Conservation (phyloP, 2,888 invertebrate genomes). For the Dolichopus griseipennis region DNA sequence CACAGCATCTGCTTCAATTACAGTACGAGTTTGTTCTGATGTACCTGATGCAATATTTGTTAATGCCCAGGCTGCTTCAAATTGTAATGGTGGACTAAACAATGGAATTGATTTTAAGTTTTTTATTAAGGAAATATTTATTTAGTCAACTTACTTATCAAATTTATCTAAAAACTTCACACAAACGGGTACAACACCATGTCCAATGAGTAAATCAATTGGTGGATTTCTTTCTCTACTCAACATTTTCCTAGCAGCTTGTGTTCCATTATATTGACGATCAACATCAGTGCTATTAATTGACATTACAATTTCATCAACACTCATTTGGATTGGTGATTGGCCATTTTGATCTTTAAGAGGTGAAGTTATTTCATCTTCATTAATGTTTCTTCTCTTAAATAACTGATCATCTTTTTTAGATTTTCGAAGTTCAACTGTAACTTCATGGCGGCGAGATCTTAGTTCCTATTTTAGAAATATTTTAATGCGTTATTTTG, state of each 20-base stretch:
- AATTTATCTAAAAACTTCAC: slow-evolving; percentile 63
- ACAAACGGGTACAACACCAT: slow-evolving; percentile 75
- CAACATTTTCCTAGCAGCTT: slow-evolving; percentile 76
- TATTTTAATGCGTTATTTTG: too few relatives aligned
- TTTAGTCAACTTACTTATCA: slow-evolving; percentile 56
- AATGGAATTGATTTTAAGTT: slow-evolving; percentile 15
- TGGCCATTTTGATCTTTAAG: slow-evolving; percentile 45
- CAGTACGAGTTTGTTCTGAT: slow-evolving; percentile 78
- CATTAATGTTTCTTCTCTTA: slow-evolving; percentile 76
- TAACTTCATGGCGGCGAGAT: slow-evolving; percentile 77
- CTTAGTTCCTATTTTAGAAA: slow-evolving; percentile 50
- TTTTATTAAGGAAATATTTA: neutral
- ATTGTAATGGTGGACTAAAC: slow-evolving; percentile 70
- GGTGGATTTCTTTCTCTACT: slow-evolving; percentile 87
- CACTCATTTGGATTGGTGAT: slow-evolving; percentile 46
- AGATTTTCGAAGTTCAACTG: slow-evolving; percentile 84
- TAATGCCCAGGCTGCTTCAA: slow-evolving; percentile 95
- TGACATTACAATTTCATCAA: slow-evolving; percentile 64
- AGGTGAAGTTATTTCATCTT: slow-evolving; percentile 46
- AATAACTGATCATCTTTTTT: slow-evolving; percentile 88
- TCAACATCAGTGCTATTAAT: slow-evolving; percentile 58
- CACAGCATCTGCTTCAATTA: slow-evolving; percentile 77
- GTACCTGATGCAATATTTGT: slow-evolving; percentile 97
- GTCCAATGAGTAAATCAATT: slow-evolving; percentile 72
- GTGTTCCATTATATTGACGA: slow-evolving; percentile 60